Evolutionary conservation across 1,140 invertebrate genomes (phyloP).

Genomic region (Atta colombica): DNA sequence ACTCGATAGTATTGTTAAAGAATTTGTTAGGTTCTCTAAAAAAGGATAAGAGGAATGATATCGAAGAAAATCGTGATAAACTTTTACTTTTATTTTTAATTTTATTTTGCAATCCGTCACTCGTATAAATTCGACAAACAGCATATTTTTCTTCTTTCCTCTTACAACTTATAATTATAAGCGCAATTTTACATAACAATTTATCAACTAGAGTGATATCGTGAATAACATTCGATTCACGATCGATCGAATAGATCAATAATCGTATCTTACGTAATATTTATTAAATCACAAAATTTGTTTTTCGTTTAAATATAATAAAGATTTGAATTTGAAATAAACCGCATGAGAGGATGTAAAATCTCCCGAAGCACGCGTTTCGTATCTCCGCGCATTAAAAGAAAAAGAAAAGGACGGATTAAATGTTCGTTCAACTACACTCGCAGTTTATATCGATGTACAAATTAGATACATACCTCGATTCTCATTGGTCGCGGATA

Average conservation of each 20-base stretch:
- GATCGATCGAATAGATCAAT: not conserved
- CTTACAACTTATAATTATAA: slow-evolving; percentile 6
- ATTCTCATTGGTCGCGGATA: slow-evolving; percentile 58
- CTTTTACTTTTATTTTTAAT: slow-evolving; percentile 18
- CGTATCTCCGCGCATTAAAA: too few relatives aligned
- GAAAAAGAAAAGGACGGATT: not conserved
- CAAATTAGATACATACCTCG: slow-evolving; percentile 64
- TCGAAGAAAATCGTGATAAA: not conserved
- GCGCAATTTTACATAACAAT: not conserved
- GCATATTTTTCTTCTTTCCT: not conserved
- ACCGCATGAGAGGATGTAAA: not conserved
- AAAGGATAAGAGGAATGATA: not conserved
- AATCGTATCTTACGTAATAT: not conserved
- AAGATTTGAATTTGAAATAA: not conserved
- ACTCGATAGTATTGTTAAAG: not conserved
- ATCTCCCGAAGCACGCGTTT: not conserved
- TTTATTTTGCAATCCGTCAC: not conserved
- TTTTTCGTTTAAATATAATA: not conserved
- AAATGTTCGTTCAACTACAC: slow-evolving; percentile 8
- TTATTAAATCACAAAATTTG: slow-evolving; percentile 13
- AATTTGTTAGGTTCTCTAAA: not conserved
- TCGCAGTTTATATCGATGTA: slow-evolving; percentile 4
- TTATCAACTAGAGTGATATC: not conserved
- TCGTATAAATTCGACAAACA: not conserved
- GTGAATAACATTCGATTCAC: not conserved